phyloP scores from a whole-genome alignment of 2,888 invertebrate species.

The Clusia tigrina region DNA sequence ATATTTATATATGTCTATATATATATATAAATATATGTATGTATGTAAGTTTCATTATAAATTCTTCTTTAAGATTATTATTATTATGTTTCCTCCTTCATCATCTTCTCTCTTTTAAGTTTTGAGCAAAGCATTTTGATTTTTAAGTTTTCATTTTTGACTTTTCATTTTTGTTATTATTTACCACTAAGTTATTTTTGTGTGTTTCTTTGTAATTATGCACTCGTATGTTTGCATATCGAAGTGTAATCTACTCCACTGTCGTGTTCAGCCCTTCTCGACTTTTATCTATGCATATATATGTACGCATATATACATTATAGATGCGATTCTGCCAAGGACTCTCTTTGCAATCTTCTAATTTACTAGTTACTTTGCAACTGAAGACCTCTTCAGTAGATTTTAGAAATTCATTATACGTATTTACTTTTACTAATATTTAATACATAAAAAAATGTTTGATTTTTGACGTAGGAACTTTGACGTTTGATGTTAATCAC shows the following conservation, averaged over 20 bases:
- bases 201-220: neutral
- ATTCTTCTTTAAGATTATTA: conserved; percentile 15
- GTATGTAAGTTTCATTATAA: conserved; percentile 5
- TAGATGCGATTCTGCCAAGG: conserved; percentile 13
- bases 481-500: conserved; percentile 60
- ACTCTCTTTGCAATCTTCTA: neutral
- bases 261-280: neutral
- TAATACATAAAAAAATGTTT: conserved; percentile 23
- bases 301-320: too few species aligned
- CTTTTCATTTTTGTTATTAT: conserved; percentile 25
- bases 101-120: conserved; percentile 28
- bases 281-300: conserved; percentile 21
- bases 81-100: conserved; percentile 22
- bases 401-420: conserved; percentile 40
- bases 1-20: too few species aligned
- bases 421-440: conserved; percentile 44
- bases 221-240: neutral
- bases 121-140: conserved; percentile 47
- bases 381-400: neutral
- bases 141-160: conserved; percentile 13
- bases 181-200: neutral
- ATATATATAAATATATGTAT: too few species aligned
- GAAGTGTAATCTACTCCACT: too few species aligned
- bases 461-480: conserved; percentile 57
- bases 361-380: conserved; percentile 1